A percentile compares a stretch with the other conserved stretches of the same genome.
Conservation (phyloP, 2,797 vertebrate species). For the Lerista edwardsae region DNA sequence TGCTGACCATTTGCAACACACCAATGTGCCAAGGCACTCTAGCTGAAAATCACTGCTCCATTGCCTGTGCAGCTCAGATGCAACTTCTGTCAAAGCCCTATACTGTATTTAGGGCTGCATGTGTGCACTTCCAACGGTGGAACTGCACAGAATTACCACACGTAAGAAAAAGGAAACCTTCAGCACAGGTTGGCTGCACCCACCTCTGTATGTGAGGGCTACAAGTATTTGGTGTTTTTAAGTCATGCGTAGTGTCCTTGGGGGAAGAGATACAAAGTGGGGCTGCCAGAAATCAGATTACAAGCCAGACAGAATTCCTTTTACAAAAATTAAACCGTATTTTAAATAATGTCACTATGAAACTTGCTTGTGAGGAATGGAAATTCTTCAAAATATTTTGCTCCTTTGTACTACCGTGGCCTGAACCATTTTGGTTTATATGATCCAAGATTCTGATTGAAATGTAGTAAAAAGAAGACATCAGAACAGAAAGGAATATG, state of each 20-base stretch:
- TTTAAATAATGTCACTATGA: not conserved
- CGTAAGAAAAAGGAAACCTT: not conserved
- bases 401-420: not conserved
- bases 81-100: no score
- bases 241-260: not conserved
- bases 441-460: not conserved
- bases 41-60: no score
- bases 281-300: not conserved
- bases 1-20: no score
- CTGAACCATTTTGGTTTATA: not conserved
- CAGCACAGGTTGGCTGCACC: not conserved
- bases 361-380: not conserved
- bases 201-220: not conserved
- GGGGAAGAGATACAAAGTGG: not conserved
- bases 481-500: not conserved
- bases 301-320: no score
- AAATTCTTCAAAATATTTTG: no score
- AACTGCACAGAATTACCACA: not conserved
- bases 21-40: no score
- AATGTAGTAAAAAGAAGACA: not conserved
- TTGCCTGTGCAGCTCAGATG: no score
- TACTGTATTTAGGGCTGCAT: no score
- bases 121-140: not conserved
- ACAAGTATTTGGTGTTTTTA: not conserved
- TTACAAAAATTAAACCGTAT: not conserved